phyloP scores from a whole-genome alignment of 1,140 invertebrate genomes.

The Trichonephila clavipes region DNA sequence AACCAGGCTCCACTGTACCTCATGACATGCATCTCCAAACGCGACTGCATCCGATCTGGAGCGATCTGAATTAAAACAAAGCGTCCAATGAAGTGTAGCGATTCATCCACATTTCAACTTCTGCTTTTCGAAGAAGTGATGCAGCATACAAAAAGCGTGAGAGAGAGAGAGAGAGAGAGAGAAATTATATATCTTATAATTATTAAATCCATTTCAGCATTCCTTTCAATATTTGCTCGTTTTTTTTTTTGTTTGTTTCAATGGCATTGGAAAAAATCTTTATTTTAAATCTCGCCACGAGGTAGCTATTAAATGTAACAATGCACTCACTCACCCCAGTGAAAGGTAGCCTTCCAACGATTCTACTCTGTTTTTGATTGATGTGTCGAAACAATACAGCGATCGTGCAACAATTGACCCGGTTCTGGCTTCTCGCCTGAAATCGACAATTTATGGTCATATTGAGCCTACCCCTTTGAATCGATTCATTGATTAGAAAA shows the following conservation, averaged over 20 bases:
- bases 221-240: not conserved
- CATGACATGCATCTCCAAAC: no score
- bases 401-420: not conserved
- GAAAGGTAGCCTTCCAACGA: not conserved
- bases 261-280: not conserved
- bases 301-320: not conserved
- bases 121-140: not conserved
- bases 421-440: not conserved
- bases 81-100: not conserved
- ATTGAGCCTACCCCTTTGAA: not conserved
- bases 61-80: not conserved
- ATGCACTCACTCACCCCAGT: not conserved
- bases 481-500: not conserved
- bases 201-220: not conserved
- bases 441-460: not conserved
- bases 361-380: not conserved
- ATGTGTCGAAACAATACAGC: not conserved
- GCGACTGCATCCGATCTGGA: not conserved
- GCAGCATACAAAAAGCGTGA: no score
- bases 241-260: not conserved
- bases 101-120: not conserved
- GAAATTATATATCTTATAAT: not conserved
- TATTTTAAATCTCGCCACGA: not conserved
- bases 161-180: no score
- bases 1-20: no score